Evolutionary conservation across 2,888 invertebrate species (phyloP).

Genomic region (Plebejus argus): DNA sequence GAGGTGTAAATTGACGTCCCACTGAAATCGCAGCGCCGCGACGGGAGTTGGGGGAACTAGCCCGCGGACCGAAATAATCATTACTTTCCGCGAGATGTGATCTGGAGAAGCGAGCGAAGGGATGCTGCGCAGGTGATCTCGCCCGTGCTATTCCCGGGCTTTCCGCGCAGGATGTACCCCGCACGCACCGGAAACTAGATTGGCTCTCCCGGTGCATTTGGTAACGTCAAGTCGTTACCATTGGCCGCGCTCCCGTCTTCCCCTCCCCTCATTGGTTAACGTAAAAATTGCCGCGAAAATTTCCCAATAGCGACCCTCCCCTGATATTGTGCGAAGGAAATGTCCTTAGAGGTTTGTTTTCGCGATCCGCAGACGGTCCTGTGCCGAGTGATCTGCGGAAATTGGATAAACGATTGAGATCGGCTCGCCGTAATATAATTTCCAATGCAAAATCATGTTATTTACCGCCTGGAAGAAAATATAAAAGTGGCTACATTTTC

Average conservation of each 20-base stretch:
- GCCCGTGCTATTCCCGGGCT: conserved; percentile 72
- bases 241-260: conserved; percentile 53
- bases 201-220: conserved; percentile 63
- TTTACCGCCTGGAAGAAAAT: background rate
- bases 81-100: conserved; percentile 81
- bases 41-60: conserved; percentile 74
- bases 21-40: conserved; percentile 63
- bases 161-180: conserved; percentile 72
- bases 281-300: conserved; percentile 61
- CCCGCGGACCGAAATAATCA: conserved; percentile 80
- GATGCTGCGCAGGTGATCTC: conserved; percentile 73
- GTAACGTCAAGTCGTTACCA: conserved; percentile 54
- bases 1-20: conserved; percentile 62
- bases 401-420: conserved; percentile 60
- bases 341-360: conserved; percentile 77
- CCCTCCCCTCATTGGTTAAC: conserved; percentile 53
- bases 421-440: conserved; percentile 51
- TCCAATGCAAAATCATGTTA: conserved; percentile 47
- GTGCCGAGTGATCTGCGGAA: conserved; percentile 61
- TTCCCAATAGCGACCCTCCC: conserved; percentile 57
- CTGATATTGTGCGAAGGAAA: conserved; percentile 73
- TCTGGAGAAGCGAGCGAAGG: conserved; percentile 65
- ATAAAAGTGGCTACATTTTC: background rate
- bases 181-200: conserved; percentile 65
- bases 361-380: conserved; percentile 61